Evolutionary conservation across 1,140 invertebrate genomes (phyloP).

Genomic region (Drosophila neocordata): DNA sequence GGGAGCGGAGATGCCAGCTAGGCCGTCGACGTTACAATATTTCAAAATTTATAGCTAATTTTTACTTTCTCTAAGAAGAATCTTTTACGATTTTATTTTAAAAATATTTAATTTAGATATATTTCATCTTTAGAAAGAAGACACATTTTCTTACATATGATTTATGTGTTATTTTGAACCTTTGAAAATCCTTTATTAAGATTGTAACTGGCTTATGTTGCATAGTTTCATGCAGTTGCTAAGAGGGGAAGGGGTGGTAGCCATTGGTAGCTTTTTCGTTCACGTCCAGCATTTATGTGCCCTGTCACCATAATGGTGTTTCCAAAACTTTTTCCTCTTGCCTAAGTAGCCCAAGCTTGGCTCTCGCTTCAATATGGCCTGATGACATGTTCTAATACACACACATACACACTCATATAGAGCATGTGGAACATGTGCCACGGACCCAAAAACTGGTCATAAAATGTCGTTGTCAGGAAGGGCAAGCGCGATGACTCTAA

Average conservation of each 20-base stretch:
- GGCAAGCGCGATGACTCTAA: conserved; percentile 30
- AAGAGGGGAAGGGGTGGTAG: neutral
- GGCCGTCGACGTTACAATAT: too few species aligned
- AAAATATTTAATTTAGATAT: too few species aligned
- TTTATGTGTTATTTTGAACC: neutral
- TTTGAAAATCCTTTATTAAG: neutral
- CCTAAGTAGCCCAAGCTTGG: conserved; percentile 44
- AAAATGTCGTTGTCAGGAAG: conserved; percentile 40
- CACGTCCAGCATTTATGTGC: conserved; percentile 35
- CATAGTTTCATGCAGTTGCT: neutral
- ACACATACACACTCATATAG: neutral
- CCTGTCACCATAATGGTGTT: conserved; percentile 43
- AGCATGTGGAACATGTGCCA: conserved; percentile 5
- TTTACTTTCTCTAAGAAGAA: too few species aligned
- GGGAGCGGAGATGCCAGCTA: too few species aligned
- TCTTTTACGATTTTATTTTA: too few species aligned
- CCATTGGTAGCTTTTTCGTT: neutral
- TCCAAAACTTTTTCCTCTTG: conserved; percentile 42
- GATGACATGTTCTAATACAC: conserved; percentile 38
- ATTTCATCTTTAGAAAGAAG: too few species aligned
- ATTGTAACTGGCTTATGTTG: neutral
- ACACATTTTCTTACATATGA: neutral
- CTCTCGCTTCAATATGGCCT: conserved; percentile 43
- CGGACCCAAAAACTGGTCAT: conserved; percentile 47
- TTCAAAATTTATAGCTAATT: too few species aligned